phyloP scores from a whole-genome alignment of 2,113 vertebrate species.

The Scophthalmus maximus region DNA sequence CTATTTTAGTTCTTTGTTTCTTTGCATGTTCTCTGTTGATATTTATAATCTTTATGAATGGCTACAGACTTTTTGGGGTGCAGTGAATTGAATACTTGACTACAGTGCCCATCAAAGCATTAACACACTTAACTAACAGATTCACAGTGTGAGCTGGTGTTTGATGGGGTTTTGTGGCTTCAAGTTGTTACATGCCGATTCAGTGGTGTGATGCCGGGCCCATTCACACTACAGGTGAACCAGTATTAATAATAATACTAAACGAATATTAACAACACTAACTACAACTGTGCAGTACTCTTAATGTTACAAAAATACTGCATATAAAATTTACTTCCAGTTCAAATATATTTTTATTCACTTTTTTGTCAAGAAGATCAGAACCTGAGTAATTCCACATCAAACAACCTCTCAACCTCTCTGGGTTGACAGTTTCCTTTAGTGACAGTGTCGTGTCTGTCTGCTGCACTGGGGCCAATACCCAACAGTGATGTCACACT shows the following conservation, averaged over 20 bases:
- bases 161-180: constrained; percentile 77
- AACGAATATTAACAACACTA: background rate
- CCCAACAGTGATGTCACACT: constrained; percentile 23
- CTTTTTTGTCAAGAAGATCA: background rate
- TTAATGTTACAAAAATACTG: too few relatives aligned
- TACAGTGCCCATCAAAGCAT: constrained; percentile 75
- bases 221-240: constrained; percentile 79
- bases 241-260: constrained; percentile 10
- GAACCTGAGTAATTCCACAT: constrained; percentile 5
- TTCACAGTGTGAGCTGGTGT: constrained; percentile 63
- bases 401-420: too few relatives aligned
- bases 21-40: constrained; percentile 65
- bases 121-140: constrained; percentile 60
- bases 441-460: constrained; percentile 21
- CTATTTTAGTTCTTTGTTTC: constrained; percentile 11
- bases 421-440: constrained; percentile 25
- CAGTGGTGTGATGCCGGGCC: constrained; percentile 90
- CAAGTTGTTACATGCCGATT: constrained; percentile 87
- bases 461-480: constrained; percentile 21
- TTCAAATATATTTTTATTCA: background rate
- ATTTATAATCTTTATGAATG: constrained; percentile 19
- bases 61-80: constrained; percentile 60
- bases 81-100: constrained; percentile 79
- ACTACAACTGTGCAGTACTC: constrained; percentile 5
- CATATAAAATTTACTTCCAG: background rate